Evolutionary conservation across 35 echinoderm and acorn worm species (phyloP).

Genomic region (Acanthaster planci): DNA sequence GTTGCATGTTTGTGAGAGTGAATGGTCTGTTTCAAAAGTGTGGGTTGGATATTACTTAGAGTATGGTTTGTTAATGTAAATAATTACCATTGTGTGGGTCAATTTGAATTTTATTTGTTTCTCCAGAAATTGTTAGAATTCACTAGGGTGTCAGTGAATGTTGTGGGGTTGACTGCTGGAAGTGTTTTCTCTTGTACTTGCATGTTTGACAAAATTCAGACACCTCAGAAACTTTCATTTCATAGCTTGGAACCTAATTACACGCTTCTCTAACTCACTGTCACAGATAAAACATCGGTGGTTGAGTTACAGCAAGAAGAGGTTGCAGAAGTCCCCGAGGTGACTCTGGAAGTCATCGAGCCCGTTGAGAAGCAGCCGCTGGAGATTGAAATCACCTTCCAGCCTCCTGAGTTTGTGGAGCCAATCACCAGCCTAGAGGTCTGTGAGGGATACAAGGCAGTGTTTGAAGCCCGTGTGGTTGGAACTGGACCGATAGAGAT

Average conservation of each 20-base stretch:
- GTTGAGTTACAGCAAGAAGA: not conserved
- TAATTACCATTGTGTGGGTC: no score
- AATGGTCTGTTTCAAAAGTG: no score
- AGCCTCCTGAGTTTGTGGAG: constrained; percentile 81
- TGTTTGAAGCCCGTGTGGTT: constrained; percentile 65
- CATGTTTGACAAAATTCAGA: not conserved
- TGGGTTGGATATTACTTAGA: no score
- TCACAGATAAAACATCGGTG: not conserved
- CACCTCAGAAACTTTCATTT: not conserved
- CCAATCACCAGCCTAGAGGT: constrained; percentile 62
- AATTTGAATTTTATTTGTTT: no score
- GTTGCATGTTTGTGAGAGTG: no score
- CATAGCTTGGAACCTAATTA: no score
- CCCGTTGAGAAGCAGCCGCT: constrained; percentile 52
- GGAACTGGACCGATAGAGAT: constrained; percentile 81
- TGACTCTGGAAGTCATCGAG: constrained; percentile 20
- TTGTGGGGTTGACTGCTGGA: no score
- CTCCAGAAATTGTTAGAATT: no score
- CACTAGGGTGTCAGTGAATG: no score
- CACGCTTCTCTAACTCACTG: not conserved
- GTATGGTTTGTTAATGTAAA: no score
- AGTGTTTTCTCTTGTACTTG: no score
- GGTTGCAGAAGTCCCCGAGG: not conserved
- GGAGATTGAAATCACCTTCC: constrained; percentile 64
- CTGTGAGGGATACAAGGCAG: constrained; percentile 65